phyloP scores from a whole-genome alignment of 2,113 vertebrate genomes.

The Pygathrix nemaeus region DNA sequence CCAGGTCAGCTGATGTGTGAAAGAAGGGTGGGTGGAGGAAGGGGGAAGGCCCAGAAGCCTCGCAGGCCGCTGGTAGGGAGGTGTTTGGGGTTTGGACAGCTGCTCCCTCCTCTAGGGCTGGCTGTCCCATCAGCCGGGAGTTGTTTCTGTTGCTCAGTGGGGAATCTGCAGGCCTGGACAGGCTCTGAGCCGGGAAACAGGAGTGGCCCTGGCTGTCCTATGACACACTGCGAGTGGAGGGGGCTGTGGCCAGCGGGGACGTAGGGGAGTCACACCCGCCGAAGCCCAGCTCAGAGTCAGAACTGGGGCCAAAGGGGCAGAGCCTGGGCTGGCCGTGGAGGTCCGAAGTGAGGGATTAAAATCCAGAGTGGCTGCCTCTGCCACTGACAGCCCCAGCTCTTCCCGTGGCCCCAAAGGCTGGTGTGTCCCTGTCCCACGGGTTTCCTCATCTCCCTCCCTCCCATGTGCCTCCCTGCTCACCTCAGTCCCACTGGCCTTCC shows the following conservation, averaged over 20 bases:
- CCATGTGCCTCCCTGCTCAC: accelerated
- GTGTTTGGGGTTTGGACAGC: not conserved
- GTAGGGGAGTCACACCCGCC: accelerated
- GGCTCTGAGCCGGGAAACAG: not conserved
- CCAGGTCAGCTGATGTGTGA: not conserved
- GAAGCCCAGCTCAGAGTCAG: not conserved
- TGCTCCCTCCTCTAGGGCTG: not conserved
- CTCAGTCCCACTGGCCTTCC: not conserved
- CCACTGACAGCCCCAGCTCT: not conserved
- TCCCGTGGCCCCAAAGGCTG: not conserved
- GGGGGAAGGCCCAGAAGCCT: not conserved
- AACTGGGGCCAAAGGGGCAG: not conserved
- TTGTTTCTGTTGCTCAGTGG: not conserved
- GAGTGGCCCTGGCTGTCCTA: not conserved
- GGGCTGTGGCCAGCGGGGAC: not conserved
- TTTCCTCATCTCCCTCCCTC: not conserved
- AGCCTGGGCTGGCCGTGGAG: not conserved
- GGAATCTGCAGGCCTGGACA: not conserved
- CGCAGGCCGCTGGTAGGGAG: not conserved
- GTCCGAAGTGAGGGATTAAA: not conserved
- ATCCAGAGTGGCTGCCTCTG: not conserved
- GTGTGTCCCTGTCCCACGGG: not conserved
- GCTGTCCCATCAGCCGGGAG: accelerated
- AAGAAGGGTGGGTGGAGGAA: not conserved
- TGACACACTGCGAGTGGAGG: not conserved